Percentiles rank a stretch among this genome's conserved stretches.
phyloP scores from a whole-genome alignment of 2,113 vertebrate genomes.

The Chionis minor region DNA sequence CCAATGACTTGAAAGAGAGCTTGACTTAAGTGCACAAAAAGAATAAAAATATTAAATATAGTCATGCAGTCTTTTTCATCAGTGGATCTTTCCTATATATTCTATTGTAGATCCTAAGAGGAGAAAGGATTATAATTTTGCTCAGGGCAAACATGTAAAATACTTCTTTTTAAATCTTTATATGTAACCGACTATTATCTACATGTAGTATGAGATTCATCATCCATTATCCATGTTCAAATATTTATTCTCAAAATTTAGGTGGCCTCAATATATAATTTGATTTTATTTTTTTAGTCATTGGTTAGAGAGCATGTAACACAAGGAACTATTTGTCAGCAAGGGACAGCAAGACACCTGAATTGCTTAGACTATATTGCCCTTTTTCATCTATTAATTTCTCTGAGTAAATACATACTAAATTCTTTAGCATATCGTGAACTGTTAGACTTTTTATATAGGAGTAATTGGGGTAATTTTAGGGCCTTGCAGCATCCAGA shows the following conservation, averaged over 20 bases:
- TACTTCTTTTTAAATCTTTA: not conserved
- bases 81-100: not conserved
- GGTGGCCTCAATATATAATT: not conserved
- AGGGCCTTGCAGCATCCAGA: not conserved
- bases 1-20: not conserved
- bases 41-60: not conserved
- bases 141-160: not conserved
- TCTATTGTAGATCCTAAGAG: not conserved
- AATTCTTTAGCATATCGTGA: not conserved
- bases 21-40: not conserved
- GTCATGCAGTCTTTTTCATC: not conserved
- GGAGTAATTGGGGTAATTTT: not conserved
- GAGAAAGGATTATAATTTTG: not conserved
- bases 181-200: not conserved
- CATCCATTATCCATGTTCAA: not conserved
- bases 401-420: not conserved
- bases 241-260: not conserved
- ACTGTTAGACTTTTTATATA: not conserved
- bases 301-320: not conserved
- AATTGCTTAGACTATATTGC: not conserved
- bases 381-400: not conserved
- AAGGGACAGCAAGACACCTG: not conserved
- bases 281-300: not conserved
- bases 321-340: not conserved
- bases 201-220: rapidly evolving